Percentiles rank a stretch among this genome's conserved stretches.
phyloP scores from a whole-genome alignment of 2,888 invertebrate genomes.

The Candidula unifasciata region DNA sequence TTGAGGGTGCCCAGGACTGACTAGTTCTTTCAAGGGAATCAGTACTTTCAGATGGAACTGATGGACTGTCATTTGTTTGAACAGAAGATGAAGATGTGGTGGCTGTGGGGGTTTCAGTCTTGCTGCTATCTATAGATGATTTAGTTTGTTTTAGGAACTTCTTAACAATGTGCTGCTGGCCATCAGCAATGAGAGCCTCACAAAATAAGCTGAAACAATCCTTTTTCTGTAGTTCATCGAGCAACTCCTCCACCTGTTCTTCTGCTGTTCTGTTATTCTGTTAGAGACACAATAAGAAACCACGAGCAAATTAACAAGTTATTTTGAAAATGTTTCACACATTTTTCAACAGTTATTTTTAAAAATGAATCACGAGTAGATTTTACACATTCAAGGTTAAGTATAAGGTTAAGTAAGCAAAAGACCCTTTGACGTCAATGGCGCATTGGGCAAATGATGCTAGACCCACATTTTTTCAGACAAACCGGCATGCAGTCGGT shows the following conservation, averaged over 20 bases:
- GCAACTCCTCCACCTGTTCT: conserved; percentile 67
- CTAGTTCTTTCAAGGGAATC: conserved; percentile 14
- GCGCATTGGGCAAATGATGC: too few relatives aligned
- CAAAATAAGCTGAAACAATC: conserved; percentile 69
- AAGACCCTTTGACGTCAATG: too few relatives aligned
- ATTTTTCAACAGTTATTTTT: too few relatives aligned
- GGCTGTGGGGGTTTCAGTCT: neutral
- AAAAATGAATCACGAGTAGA: too few relatives aligned
- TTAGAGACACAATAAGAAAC: neutral
- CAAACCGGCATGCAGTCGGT: too few relatives aligned
- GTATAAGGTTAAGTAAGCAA: too few relatives aligned
- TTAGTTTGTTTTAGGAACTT: conserved; percentile 32
- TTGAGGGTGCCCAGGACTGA: conserved; percentile 10
- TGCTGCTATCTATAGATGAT: neutral
- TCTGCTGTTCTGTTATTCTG: conserved; percentile 56
- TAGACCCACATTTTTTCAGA: too few relatives aligned
- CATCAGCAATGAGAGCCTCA: conserved; percentile 66
- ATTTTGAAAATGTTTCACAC: too few relatives aligned
- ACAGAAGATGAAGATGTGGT: conserved; percentile 1
- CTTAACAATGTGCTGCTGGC: conserved; percentile 65
- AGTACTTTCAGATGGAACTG: conserved; percentile 6
- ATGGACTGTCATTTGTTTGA: conserved; percentile 5
- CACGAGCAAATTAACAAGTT: too few relatives aligned
- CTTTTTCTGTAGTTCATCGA: conserved; percentile 62
- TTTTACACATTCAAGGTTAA: too few relatives aligned